Evolutionary conservation across 1,140 invertebrate species (phyloP).

Genomic region (Scaptomyza pallida): DNA sequence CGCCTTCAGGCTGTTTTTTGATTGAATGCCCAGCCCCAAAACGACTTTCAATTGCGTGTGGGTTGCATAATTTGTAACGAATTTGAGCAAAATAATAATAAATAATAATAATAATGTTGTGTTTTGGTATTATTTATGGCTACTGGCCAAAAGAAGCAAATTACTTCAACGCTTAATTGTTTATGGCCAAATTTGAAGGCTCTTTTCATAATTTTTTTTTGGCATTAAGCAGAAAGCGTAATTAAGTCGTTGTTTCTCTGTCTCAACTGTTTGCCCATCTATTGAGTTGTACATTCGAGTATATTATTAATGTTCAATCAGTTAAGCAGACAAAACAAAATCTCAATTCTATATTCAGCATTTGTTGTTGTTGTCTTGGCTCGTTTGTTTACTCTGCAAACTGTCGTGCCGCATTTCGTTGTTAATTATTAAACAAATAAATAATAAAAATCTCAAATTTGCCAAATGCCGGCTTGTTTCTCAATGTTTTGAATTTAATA

Average conservation of each 20-base stretch:
- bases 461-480: too few species aligned
- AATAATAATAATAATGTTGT: constrained; percentile 37
- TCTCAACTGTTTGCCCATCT: constrained; percentile 53
- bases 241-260: constrained; percentile 67
- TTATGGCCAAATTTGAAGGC: constrained; percentile 65
- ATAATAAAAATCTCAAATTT: constrained; percentile 11
- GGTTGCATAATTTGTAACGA: constrained; percentile 64
- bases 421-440: constrained; percentile 59
- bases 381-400: constrained; percentile 49
- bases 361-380: too few species aligned
- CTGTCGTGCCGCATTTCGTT: constrained; percentile 43
- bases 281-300: constrained; percentile 43
- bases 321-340: constrained; percentile 27
- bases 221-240: constrained; percentile 58
- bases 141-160: constrained; percentile 65
- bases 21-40: constrained; percentile 35
- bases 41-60: constrained; percentile 50
- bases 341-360: constrained; percentile 48
- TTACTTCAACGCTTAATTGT: constrained; percentile 65
- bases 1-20: constrained; percentile 12
- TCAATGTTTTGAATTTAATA: too few species aligned
- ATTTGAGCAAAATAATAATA: neutral
- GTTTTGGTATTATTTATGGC: constrained; percentile 59
- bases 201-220: constrained; percentile 56
- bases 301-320: constrained; percentile 51